Evolutionary conservation across 2,113 vertebrate genomes (phyloP).

Genomic region (Saguinus midas): DNA sequence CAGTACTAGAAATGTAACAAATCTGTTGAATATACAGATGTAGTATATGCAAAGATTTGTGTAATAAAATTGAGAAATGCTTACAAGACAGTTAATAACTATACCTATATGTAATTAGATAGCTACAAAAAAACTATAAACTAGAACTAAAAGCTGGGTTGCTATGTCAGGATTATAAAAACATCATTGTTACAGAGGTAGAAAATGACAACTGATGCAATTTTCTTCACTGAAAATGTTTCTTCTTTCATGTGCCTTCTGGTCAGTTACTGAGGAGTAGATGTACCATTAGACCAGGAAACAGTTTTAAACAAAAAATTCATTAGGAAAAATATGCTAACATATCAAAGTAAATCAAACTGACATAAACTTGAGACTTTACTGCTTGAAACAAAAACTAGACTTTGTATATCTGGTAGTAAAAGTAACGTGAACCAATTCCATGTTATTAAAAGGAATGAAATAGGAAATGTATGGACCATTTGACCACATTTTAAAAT

Average conservation of each 20-base stretch:
- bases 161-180: constrained; percentile 8
- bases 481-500: constrained; percentile 7
- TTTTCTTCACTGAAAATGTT: constrained; percentile 50
- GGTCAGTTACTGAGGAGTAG: constrained; percentile 45
- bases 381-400: background rate
- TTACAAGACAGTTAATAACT: constrained; percentile 14
- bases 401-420: background rate
- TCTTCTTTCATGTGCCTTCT: constrained; percentile 50
- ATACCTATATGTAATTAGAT: background rate
- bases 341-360: background rate
- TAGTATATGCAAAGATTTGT: constrained; percentile 45
- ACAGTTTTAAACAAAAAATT: constrained; percentile 29
- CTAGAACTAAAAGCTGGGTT: constrained; percentile 29
- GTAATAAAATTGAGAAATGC: constrained; percentile 28
- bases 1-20: background rate
- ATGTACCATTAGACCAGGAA: background rate
- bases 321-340: constrained; percentile 29
- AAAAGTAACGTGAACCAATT: constrained; percentile 14
- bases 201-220: constrained; percentile 6
- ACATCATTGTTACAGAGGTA: background rate
- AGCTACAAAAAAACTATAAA: background rate
- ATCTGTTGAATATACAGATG: background rate
- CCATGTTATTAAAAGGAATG: background rate
- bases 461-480: background rate
- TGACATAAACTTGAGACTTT: background rate